phyloP scores from a whole-genome alignment of 92 coral and sea anemone genomes.

The Hydrozoanthus gracilis region DNA sequence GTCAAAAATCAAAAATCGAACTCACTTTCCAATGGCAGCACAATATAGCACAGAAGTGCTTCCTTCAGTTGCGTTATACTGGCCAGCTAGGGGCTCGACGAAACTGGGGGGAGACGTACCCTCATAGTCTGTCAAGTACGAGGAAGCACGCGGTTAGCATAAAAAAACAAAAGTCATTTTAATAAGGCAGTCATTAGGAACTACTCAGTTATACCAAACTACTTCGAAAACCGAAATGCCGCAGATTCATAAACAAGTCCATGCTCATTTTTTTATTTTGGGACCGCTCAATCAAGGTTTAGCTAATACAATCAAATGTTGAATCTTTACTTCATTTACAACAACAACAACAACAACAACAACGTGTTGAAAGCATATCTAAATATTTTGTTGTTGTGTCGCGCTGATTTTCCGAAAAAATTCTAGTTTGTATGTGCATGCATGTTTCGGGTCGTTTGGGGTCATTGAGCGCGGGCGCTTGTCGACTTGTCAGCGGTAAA shows the following conservation, averaged over 20 bases:
- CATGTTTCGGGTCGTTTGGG: no score
- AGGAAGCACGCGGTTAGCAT: not conserved
- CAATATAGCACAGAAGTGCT: not conserved
- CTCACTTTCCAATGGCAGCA: constrained; percentile 20
- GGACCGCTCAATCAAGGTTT: no score
- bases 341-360: not conserved
- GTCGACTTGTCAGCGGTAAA: no score
- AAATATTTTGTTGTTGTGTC: no score
- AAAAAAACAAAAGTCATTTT: not conserved
- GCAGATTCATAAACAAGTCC: no score
- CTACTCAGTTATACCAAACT: not conserved
- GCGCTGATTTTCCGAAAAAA: no score
- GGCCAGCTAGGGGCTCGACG: not conserved
- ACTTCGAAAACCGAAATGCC: no score
- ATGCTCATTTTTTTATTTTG: no score
- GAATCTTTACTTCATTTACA: not conserved
- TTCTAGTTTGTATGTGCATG: no score
- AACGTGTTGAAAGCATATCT: no score
- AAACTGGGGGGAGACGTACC: not conserved
- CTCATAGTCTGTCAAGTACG: not conserved
- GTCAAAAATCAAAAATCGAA: not conserved
- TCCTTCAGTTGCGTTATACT: not conserved
- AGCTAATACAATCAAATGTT: no score
- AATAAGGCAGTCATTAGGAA: not conserved
- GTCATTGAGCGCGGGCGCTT: no score